phyloP scores from a whole-genome alignment of 2,888 invertebrate species.

The Nycteola revayana region DNA sequence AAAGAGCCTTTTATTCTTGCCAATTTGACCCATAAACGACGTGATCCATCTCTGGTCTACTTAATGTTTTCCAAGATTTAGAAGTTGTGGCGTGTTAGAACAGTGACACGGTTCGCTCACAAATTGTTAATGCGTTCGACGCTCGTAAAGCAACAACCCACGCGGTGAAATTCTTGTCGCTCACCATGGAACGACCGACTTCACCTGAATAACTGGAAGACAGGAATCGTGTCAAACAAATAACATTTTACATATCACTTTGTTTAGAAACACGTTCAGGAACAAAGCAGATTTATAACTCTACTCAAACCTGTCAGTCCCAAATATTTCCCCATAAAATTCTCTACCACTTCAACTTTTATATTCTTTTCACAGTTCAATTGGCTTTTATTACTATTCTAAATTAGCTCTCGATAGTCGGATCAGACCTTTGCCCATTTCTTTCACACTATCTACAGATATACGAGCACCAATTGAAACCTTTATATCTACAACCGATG shows the following conservation, averaged over 20 bases:
- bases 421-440: too few relatives aligned
- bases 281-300: conserved; percentile 10
- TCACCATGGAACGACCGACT: conserved; percentile 27
- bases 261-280: conserved; percentile 9
- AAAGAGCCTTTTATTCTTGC: too few relatives aligned
- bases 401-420: too few relatives aligned
- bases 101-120: conserved; percentile 33
- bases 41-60: conserved; percentile 19
- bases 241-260: conserved; percentile 5
- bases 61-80: conserved; percentile 20
- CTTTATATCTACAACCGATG: conserved; percentile 6
- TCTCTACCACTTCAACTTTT: too few relatives aligned
- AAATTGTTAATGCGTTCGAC: conserved; percentile 29
- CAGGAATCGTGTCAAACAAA: conserved; percentile 14
- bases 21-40: conserved; percentile 26
- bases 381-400: too few relatives aligned
- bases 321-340: too few relatives aligned
- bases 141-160: conserved; percentile 35
- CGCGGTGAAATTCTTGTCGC: conserved; percentile 25
- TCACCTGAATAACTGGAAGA: conserved; percentile 23
- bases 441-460: too few relatives aligned
- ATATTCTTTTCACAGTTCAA: too few relatives aligned
- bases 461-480: conserved; percentile 6
- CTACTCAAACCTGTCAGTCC: too few relatives aligned
- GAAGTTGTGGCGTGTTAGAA: conserved; percentile 24